Conservation (phyloP, 2,888 invertebrate species). For the Torymus tubicola region DNA sequence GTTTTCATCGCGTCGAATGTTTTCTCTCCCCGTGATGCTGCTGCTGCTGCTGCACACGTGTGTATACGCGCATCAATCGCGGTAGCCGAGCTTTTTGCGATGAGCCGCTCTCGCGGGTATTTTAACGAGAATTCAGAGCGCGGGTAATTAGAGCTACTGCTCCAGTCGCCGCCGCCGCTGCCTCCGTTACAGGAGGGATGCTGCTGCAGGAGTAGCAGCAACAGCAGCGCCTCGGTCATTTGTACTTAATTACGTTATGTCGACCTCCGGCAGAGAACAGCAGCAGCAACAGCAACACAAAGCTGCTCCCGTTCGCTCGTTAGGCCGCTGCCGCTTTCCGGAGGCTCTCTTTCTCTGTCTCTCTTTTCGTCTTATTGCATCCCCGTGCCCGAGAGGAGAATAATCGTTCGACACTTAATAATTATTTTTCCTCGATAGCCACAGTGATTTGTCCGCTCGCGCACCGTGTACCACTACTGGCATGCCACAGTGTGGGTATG, state of each 20-base stretch:
- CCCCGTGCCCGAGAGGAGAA: constrained; percentile 14
- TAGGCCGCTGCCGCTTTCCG: constrained; percentile 58
- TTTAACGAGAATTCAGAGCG: constrained; percentile 72
- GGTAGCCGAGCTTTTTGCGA: constrained; percentile 57
- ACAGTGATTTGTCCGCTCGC: constrained; percentile 18
- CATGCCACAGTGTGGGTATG: not conserved
- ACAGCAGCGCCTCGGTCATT: constrained; percentile 58
- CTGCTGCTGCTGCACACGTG: too few relatives aligned
- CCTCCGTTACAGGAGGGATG: constrained; percentile 22
- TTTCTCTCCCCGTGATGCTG: not conserved
- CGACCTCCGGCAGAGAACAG: constrained; percentile 58
- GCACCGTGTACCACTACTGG: too few relatives aligned
- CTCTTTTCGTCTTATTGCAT: constrained; percentile 20
- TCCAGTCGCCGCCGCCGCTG: too few relatives aligned
- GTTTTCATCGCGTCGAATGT: constrained; percentile 35
- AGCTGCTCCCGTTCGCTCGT: constrained; percentile 51
- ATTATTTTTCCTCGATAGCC: constrained; percentile 47
- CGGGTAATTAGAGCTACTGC: constrained; percentile 69
- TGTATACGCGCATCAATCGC: constrained; percentile 23
- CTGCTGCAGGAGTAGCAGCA: not conserved
- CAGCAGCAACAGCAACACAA: not conserved
- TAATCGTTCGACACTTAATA: constrained; percentile 54
- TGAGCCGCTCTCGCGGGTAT: constrained; percentile 58
- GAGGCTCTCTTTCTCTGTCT: constrained; percentile 33
- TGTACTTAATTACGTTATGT: constrained; percentile 68